These are phyloP conservation scores for Astreopora myriophthalma DNA, from an alignment of 64 coral and sea anemone species.

Conservation along the genomic window DNA sequence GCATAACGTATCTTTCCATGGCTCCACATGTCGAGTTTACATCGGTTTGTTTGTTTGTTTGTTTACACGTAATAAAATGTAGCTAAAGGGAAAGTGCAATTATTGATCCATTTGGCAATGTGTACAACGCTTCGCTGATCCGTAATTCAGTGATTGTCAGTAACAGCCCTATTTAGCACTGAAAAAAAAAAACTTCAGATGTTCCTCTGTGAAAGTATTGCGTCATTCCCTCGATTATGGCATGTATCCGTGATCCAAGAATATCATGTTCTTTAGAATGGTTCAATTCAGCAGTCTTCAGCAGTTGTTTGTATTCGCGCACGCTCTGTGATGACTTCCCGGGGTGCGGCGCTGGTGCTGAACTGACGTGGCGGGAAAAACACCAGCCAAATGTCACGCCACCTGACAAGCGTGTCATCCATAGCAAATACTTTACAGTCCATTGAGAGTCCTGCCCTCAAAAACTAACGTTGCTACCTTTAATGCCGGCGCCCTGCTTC, in stretches of 20 bases:
- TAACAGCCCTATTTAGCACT: too few relatives aligned
- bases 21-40: not conserved
- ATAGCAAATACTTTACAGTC: slow-evolving; percentile 33
- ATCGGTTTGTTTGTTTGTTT: not conserved
- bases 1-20: not conserved
- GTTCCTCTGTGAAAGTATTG: too few relatives aligned
- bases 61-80: not conserved
- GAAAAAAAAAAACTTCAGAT: not conserved
- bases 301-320: not conserved
- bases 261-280: too few relatives aligned
- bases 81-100: not conserved
- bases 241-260: too few relatives aligned
- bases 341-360: slow-evolving; percentile 39
- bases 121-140: not conserved
- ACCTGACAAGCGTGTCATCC: slow-evolving; percentile 53
- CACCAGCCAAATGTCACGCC: slow-evolving; percentile 54
- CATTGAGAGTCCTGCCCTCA: not conserved
- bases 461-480: not conserved
- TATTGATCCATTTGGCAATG: not conserved
- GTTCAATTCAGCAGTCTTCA: slow-evolving; percentile 21
- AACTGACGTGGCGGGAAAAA: slow-evolving; percentile 25
- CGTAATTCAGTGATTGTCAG: too few relatives aligned
- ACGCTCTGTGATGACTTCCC: slow-evolving; percentile 1
- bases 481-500: not conserved
- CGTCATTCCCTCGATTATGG: not conserved